Evolutionary conservation across 2,888 invertebrate species (phyloP).

Genomic region (Alentia gelatinosa): DNA sequence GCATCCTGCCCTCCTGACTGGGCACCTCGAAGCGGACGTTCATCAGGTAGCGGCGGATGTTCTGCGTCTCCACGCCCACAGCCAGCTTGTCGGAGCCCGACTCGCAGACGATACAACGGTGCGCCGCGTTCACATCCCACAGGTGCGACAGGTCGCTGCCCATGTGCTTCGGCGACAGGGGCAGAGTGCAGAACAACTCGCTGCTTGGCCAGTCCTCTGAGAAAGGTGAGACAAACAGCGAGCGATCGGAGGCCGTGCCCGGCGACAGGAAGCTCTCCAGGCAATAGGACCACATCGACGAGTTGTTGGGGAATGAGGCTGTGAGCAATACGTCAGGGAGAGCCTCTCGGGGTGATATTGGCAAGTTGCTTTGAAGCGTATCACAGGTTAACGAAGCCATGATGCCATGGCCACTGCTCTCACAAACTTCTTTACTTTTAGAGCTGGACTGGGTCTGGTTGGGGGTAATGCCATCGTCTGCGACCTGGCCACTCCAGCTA

Average conservation of each 20-base stretch:
- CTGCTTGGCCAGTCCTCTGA: conserved; percentile 18
- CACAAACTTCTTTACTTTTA: background rate
- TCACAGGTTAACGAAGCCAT: conserved; percentile 49
- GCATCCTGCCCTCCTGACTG: conserved; percentile 34
- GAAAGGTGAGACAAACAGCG: conserved; percentile 3
- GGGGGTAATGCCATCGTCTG: background rate
- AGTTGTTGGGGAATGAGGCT: background rate
- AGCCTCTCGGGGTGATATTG: background rate
- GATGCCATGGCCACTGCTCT: background rate
- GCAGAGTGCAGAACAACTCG: background rate
- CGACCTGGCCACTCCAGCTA: background rate
- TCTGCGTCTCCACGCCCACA: conserved; percentile 20
- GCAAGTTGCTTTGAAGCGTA: conserved; percentile 6
- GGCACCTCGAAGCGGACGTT: conserved; percentile 35
- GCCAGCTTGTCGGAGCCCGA: background rate
- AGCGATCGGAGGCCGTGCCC: background rate
- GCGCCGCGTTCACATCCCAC: conserved; percentile 69
- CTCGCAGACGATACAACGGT: background rate
- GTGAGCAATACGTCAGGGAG: conserved; percentile 37
- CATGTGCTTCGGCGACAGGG: conserved; percentile 49
- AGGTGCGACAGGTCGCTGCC: conserved; percentile 63
- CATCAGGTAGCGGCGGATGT: conserved; percentile 46
- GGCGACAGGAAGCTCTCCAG: conserved; percentile 12
- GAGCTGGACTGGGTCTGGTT: background rate
- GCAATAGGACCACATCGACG: conserved; percentile 31